A percentile compares a stretch with the other conserved stretches of the same genome.
Conservation (phyloP, 2,888 invertebrate species). For the Empis stercorea region DNA sequence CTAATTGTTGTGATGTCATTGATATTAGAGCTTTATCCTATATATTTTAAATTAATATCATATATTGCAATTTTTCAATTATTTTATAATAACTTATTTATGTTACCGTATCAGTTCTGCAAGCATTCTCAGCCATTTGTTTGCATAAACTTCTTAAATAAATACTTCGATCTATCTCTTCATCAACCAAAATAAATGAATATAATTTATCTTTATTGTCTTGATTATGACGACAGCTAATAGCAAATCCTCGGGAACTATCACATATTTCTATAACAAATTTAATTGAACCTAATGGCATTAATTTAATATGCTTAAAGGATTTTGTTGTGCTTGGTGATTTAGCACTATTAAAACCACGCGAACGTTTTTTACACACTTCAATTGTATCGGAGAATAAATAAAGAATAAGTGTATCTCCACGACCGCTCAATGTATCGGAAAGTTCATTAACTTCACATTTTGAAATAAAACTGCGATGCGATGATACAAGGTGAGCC, state of each 20-base stretch:
- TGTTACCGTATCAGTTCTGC: conserved; percentile 82
- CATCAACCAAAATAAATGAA: conserved; percentile 75
- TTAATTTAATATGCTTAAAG: conserved; percentile 81
- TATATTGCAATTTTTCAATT: not conserved
- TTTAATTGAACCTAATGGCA: conserved; percentile 79
- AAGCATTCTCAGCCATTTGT: conserved; percentile 84
- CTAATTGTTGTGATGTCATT: conserved; percentile 51
- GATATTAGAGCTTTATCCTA: conserved; percentile 32
- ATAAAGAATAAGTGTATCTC: conserved; percentile 76
- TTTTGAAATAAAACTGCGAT: conserved; percentile 75
- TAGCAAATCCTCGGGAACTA: conserved; percentile 80
- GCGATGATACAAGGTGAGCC: conserved; percentile 86
- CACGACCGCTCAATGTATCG: conserved; percentile 72
- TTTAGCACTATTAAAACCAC: conserved; percentile 55
- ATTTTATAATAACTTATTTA: not conserved
- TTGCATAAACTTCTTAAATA: conserved; percentile 75
- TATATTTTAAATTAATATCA: not conserved
- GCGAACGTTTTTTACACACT: conserved; percentile 76
- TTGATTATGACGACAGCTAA: conserved; percentile 75
- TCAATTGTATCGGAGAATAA: conserved; percentile 91
- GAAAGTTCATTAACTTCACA: conserved; percentile 81
- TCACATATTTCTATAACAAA: conserved; percentile 82
- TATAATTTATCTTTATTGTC: conserved; percentile 77
- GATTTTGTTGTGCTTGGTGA: conserved; percentile 67
- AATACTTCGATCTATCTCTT: conserved; percentile 65